phyloP scores from a whole-genome alignment of 2,888 invertebrate genomes.

The Agrochola circellaris region DNA sequence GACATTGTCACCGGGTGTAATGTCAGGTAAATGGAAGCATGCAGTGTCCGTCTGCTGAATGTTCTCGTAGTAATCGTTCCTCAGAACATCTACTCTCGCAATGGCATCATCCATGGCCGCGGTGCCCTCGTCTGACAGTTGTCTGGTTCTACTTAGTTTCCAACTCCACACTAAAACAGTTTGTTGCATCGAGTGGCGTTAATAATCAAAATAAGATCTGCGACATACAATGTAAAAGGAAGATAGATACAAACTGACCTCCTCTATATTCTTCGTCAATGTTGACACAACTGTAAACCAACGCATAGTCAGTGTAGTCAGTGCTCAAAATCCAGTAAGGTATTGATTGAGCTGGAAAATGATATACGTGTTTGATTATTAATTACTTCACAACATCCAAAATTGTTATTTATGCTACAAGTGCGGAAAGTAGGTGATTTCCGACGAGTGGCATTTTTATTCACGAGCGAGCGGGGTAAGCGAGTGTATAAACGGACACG shows the following conservation, averaged over 20 bases:
- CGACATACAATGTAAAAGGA: no score
- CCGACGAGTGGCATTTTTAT: no score
- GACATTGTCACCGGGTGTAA: conserved; percentile 71
- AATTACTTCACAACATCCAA: neutral
- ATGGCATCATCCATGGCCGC: conserved; percentile 73
- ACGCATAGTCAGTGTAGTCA: conserved; percentile 91
- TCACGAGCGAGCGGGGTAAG: no score
- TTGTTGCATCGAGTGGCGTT: neutral
- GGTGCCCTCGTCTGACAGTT: conserved; percentile 66
- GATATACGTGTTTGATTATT: neutral
- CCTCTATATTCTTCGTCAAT: conserved; percentile 65
- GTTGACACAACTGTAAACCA: conserved; percentile 91
- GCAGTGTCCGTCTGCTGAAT: conserved; percentile 73
- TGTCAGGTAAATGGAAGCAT: conserved; percentile 80
- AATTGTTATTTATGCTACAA: neutral
- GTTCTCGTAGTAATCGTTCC: conserved; percentile 74
- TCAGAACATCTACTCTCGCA: conserved; percentile 70
- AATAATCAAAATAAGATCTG: neutral
- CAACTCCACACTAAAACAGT: conserved; percentile 71
- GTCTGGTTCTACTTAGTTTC: conserved; percentile 79
- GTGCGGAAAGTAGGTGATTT: no score
- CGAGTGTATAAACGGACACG: no score
- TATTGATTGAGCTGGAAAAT: conserved; percentile 70
- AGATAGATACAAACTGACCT: conserved; percentile 65
- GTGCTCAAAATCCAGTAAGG: conserved; percentile 84